Evolutionary conservation across 2,113 vertebrate species (phyloP), one percentile per base, ranked within the genome.

Genomic region (Raja brachyura): DNA sequence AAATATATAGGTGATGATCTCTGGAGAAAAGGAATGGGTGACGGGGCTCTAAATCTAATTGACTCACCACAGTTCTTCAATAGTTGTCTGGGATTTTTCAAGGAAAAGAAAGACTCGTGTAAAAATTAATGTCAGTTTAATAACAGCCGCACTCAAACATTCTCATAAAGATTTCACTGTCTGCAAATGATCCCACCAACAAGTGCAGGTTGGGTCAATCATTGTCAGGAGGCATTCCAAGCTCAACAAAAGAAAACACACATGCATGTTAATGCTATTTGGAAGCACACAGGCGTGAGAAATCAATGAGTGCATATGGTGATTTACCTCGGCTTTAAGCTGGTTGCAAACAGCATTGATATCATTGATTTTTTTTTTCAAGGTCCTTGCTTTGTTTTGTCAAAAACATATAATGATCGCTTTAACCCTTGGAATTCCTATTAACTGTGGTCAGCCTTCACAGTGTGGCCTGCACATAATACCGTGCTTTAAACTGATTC

Each of bases 221-320:
- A 74, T 54, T 54, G 66, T 92, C 39, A 22, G 31, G 39, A 92
- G 90, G 90, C 90, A 92, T 74, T 92, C 90, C 68, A 73, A 74
- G 22, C 88, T 92, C 90, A 54, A 92, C 90, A 92, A 73, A 92
- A 92, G 90, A 92, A 92, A 74, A 92, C 90, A 92, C 90, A 54
- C 66, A 73, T 68, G 90, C 90, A 54, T 73, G 90, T 74, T 92
- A 73, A 92, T 92, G 68, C 68, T 92, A 92, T 92, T 92, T 92
- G 94, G 95, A 95, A 93, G 18, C 94, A 95, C 94, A 93, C 93
- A 93, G 93, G 95, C 95, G 95, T 95, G 94, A 96, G 95, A 95
- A 96, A 96, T 96, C 96, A 95, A 97, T 96, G 96, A 94, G 94
- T 85, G 94, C 94, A 95, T 94, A 95, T 95, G 95, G 95, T 95